These are phyloP conservation scores for Dasyornis broadbenti DNA, from an alignment of 2,113 vertebrate genomes.

Conservation along the genomic window DNA sequence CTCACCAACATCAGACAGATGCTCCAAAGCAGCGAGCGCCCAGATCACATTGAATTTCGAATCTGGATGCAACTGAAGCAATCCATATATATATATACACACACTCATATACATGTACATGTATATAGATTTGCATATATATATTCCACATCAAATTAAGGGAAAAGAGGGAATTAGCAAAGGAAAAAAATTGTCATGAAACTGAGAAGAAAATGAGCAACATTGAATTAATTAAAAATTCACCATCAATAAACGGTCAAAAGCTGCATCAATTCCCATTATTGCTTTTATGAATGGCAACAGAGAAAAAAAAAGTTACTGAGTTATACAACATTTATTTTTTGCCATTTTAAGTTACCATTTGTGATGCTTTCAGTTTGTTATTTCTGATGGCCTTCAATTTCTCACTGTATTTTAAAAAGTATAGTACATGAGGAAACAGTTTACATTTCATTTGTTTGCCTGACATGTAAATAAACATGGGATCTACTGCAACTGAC, in stretches of 20 bases:
- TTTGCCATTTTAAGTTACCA: neutral
- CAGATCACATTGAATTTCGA: neutral
- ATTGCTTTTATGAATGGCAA: neutral
- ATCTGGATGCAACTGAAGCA: neutral
- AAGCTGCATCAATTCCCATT: neutral
- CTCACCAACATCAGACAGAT: neutral
- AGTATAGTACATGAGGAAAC: neutral
- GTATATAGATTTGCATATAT: too few relatives aligned
- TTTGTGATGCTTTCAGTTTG: neutral
- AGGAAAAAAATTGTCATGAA: neutral
- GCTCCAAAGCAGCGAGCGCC: neutral
- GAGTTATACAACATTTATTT: neutral
- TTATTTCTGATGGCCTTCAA: neutral
- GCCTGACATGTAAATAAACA: neutral
- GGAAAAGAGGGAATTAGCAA: neutral
- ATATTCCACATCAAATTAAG: neutral
- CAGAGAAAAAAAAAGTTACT: neutral
- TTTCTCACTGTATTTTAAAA: neutral
- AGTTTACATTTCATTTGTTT: neutral
- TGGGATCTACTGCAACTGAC: rapidly evolving
- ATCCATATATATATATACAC: neutral
- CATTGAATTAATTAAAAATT: neutral
- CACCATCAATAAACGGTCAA: neutral
- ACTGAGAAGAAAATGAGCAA: neutral
- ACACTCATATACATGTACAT: rapidly evolving